A percentile compares a stretch with the other conserved stretches of the same genome.
Evolutionary conservation across 2,888 invertebrate genomes (phyloP).

Genomic region (Lagria hirta): DNA sequence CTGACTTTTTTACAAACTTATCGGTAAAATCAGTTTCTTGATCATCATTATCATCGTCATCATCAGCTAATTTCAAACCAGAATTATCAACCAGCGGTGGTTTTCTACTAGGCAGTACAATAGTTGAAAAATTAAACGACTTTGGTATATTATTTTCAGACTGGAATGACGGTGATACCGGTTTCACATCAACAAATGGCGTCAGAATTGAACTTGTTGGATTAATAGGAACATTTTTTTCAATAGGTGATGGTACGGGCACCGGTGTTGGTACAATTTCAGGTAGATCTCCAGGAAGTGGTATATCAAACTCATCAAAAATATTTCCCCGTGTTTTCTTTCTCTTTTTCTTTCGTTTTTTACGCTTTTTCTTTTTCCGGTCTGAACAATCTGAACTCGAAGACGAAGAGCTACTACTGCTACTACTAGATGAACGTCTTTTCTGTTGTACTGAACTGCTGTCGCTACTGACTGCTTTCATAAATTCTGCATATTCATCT

Average conservation of each 20-base stretch:
- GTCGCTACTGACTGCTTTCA: slow-evolving; percentile 57
- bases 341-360: slow-evolving; percentile 22
- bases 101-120: slow-evolving; percentile 41
- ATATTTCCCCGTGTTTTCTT: slow-evolving; percentile 21
- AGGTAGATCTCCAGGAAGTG: slow-evolving; percentile 23
- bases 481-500: slow-evolving; percentile 61
- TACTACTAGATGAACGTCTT: slow-evolving; percentile 12
- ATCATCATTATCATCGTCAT: slow-evolving; percentile 38
- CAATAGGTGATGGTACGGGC: slow-evolving; percentile 21
- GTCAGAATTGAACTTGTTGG: slow-evolving; percentile 3
- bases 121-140: slow-evolving; percentile 39
- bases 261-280: slow-evolving; percentile 18
- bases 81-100: slow-evolving; percentile 37
- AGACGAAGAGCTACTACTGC: slow-evolving; percentile 10
- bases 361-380: slow-evolving; percentile 14
- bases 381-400: slow-evolving; percentile 16
- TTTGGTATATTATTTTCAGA: no score
- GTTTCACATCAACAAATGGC: background rate
- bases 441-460: slow-evolving; percentile 21
- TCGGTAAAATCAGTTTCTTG: slow-evolving; percentile 29
- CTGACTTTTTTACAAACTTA: slow-evolving; percentile 15
- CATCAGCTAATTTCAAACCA: slow-evolving; percentile 40
- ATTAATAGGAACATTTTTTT: slow-evolving; percentile 6
- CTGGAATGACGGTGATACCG: no score
- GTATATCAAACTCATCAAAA: slow-evolving; percentile 26